phyloP scores from a whole-genome alignment of 1,140 invertebrate species.

The Pentalonia nigronervosa region DNA sequence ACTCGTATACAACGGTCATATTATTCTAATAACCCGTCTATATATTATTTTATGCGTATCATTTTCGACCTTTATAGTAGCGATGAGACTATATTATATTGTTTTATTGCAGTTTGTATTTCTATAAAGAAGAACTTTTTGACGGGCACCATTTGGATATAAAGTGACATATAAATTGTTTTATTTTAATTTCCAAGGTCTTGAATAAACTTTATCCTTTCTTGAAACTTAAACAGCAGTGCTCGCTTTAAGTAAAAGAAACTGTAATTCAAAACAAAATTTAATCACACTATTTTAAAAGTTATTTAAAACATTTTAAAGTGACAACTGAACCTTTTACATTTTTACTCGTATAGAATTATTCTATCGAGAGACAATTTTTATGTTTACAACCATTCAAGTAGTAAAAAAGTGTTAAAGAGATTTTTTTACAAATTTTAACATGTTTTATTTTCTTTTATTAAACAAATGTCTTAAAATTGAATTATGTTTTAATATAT shows the following conservation, averaged over 20 bases:
- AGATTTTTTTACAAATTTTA: neutral
- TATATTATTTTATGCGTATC: neutral
- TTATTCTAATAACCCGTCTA: slow-evolving; percentile 7
- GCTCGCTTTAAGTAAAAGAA: neutral
- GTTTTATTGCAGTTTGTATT: neutral
- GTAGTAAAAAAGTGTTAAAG: neutral
- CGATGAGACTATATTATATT: neutral
- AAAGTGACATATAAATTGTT: slow-evolving; percentile 22
- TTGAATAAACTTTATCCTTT: slow-evolving; percentile 20
- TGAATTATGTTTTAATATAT: neutral
- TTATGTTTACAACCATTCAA: slow-evolving; percentile 5
- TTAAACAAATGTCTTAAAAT: neutral
- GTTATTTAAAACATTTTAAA: slow-evolving; percentile 29
- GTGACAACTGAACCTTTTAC: neutral
- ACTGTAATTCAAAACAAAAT: slow-evolving; percentile 23
- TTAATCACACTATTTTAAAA: slow-evolving; percentile 12
- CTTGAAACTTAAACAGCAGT: neutral
- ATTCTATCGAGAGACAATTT: neutral
- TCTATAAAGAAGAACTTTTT: neutral
- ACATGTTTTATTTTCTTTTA: neutral
- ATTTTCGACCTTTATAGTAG: neutral
- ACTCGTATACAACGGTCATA: neutral
- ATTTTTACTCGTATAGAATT: neutral
- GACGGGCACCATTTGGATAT: slow-evolving; percentile 9
- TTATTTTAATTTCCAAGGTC: neutral